phyloP scores from a whole-genome alignment of 2,888 invertebrate genomes.

The Lasioglossum zephyrum region DNA sequence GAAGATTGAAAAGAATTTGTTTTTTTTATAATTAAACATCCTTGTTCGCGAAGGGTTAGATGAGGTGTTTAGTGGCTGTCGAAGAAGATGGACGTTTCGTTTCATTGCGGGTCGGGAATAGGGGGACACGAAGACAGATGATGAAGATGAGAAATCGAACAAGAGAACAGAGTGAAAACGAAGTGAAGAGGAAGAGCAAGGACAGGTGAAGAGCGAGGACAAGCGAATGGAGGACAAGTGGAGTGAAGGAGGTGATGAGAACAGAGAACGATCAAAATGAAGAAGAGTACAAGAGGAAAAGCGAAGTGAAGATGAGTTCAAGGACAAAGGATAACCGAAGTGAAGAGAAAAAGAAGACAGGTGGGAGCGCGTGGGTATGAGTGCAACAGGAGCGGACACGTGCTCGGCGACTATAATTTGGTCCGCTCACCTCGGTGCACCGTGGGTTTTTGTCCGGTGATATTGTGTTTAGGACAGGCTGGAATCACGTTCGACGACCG shows the following conservation, averaged over 20 bases:
- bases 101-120: neutral
- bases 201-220: neutral
- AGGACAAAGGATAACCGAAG: neutral
- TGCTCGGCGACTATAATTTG: neutral
- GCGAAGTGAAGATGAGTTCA: neutral
- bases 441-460: neutral
- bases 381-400: neutral
- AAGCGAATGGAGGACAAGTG: neutral
- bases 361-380: neutral
- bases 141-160: neutral
- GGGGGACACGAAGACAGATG: neutral
- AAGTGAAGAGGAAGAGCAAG: no score
- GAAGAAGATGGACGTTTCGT: neutral
- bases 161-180: no score
- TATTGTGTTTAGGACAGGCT: neutral
- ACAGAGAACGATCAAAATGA: neutral
- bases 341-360: neutral
- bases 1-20: no score
- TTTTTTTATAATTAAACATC: neutral
- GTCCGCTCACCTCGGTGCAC: constrained; percentile 18
- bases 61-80: neutral
- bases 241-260: neutral
- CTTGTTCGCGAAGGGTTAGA: neutral
- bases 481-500: constrained; percentile 8
- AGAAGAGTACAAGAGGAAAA: neutral